These are phyloP conservation scores for Suricata suricatta DNA, from an alignment of 2,113 vertebrate genomes.

Conservation along the genomic window DNA sequence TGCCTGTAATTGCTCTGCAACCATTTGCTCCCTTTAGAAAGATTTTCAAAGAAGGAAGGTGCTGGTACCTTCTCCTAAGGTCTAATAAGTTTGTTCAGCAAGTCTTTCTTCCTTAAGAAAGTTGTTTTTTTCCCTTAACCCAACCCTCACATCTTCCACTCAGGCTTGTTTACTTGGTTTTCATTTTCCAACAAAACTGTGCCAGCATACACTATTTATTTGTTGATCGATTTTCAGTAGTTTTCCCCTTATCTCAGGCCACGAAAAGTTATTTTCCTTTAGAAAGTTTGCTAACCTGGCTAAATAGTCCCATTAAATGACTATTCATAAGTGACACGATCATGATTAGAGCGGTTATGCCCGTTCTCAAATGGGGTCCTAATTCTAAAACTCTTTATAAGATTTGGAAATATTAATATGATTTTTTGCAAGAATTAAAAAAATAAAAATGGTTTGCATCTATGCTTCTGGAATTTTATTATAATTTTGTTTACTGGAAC, in stretches of 20 bases:
- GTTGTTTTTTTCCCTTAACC: not conserved
- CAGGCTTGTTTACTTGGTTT: slow-evolving; percentile 30
- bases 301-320: slow-evolving; percentile 48
- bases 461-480: slow-evolving; percentile 71
- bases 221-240: not conserved
- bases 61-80: not conserved
- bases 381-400: slow-evolving; percentile 69
- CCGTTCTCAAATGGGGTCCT: not conserved
- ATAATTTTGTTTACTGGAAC: slow-evolving; percentile 82
- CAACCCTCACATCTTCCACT: not conserved
- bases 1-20: not conserved
- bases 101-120: not conserved
- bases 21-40: not conserved
- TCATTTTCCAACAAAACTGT: slow-evolving; percentile 57
- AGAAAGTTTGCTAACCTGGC: slow-evolving; percentile 54
- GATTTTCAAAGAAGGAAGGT: not conserved
- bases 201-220: not conserved
- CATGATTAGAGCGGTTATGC: slow-evolving; percentile 25
- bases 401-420: slow-evolving; percentile 71
- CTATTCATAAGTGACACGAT: slow-evolving; percentile 58
- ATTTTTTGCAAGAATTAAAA: slow-evolving; percentile 68
- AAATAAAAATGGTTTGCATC: slow-evolving; percentile 68
- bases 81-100: not conserved
- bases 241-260: not conserved
- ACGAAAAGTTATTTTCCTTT: slow-evolving; percentile 64